phyloP scores from a whole-genome alignment of 2,797 vertebrate species.

The Mormyrus proboscirostris region DNA sequence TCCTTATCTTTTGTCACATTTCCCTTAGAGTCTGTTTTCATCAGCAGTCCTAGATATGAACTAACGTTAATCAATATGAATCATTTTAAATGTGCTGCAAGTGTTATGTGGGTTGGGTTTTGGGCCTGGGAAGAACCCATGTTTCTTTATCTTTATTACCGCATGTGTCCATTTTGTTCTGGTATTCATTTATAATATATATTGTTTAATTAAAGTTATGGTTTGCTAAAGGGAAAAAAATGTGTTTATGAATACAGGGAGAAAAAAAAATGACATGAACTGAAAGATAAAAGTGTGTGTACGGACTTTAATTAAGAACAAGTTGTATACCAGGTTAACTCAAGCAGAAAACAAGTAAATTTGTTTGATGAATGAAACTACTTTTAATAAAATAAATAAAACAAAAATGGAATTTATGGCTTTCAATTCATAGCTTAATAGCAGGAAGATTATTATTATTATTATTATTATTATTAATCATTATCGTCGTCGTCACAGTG shows the following conservation, averaged over 20 bases:
- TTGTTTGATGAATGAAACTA: background rate
- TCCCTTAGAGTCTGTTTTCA: background rate
- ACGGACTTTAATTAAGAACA: constrained; percentile 2
- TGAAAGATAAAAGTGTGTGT: background rate
- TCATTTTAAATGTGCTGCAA: background rate
- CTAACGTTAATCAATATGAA: background rate
- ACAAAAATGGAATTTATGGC: background rate
- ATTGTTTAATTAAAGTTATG: background rate
- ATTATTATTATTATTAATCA: background rate
- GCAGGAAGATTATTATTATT: background rate
- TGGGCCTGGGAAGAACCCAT: background rate
- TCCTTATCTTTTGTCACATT: background rate
- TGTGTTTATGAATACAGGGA: background rate
- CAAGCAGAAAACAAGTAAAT: background rate
- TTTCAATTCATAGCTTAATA: background rate
- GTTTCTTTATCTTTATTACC: background rate
- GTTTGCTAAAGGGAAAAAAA: background rate
- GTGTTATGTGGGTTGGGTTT: background rate
- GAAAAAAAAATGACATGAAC: background rate
- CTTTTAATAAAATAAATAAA: background rate
- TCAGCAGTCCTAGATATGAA: background rate
- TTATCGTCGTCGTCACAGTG: background rate
- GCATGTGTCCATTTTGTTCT: background rate
- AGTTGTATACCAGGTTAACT: background rate
- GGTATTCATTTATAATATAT: background rate